Conservation (phyloP, 2,113 vertebrate species). For the Corythaeola cristata region DNA sequence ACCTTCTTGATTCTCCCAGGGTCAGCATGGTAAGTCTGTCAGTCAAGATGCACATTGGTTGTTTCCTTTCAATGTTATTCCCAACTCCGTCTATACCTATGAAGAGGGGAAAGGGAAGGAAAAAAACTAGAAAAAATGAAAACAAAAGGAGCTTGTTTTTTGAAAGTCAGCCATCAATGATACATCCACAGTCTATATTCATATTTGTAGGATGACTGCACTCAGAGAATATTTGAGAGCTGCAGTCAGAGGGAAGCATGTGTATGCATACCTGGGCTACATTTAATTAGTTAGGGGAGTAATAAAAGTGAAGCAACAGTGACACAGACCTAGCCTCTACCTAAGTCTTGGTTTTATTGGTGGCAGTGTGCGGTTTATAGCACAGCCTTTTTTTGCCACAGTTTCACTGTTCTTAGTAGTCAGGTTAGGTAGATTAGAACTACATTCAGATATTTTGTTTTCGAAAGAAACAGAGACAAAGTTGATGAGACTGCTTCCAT, state of each 20-base stretch:
- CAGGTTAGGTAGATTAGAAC: background rate
- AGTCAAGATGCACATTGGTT: background rate
- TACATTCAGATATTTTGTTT: background rate
- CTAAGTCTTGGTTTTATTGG: background rate
- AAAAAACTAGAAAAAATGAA: background rate
- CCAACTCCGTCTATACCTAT: background rate
- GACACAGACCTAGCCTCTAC: background rate
- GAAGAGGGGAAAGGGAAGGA: background rate
- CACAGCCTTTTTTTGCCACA: background rate
- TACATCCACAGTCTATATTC: background rate
- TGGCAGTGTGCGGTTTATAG: background rate
- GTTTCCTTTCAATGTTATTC: background rate
- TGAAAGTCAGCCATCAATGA: background rate
- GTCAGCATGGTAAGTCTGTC: background rate
- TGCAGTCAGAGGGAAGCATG: background rate
- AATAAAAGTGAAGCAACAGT: background rate
- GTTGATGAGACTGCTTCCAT: background rate
- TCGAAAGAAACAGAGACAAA: background rate
- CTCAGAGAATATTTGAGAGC: background rate
- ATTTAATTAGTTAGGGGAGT: background rate
- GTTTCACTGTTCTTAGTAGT: background rate
- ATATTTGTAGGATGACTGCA: background rate
- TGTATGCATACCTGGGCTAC: background rate
- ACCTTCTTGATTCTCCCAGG: background rate
- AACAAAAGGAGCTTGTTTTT: background rate